phyloP scores from a whole-genome alignment of 2,797 vertebrate species.

The Tarsius wallacei region DNA sequence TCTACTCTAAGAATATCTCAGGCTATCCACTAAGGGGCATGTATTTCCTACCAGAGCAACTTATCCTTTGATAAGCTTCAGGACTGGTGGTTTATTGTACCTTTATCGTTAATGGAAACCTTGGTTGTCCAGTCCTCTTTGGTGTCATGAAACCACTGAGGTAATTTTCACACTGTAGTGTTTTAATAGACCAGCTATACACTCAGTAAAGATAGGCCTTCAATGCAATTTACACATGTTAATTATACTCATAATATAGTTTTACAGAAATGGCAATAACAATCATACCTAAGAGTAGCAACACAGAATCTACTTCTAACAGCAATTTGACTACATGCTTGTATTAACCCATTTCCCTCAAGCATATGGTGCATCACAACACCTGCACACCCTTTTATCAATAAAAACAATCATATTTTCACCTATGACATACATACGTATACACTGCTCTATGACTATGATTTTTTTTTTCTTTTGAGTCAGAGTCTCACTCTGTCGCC shows the following conservation, averaged over 20 bases:
- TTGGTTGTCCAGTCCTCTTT: conserved; percentile 16
- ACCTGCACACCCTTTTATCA: neutral
- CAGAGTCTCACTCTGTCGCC: too few relatives aligned
- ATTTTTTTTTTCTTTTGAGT: too few relatives aligned
- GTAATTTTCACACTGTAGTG: neutral
- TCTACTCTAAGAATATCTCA: conserved; percentile 48
- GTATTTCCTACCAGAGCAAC: conserved; percentile 69
- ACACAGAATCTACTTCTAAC: conserved; percentile 46
- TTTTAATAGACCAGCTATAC: conserved; percentile 34
- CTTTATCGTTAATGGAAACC: conserved; percentile 48
- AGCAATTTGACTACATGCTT: conserved; percentile 33
- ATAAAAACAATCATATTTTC: conserved; percentile 68
- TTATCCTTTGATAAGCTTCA: conserved; percentile 48
- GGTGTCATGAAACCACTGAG: neutral
- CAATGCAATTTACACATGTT: conserved; percentile 24
- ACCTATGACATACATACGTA: neutral
- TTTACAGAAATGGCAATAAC: conserved; percentile 61
- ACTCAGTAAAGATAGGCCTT: conserved; percentile 26
- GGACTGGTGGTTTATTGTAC: neutral
- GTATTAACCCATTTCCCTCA: conserved; percentile 42
- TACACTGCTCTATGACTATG: neutral
- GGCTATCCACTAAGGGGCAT: conserved; percentile 26
- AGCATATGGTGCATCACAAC: conserved; percentile 8
- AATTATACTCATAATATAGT: conserved; percentile 52
- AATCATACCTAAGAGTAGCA: conserved; percentile 13